These are phyloP conservation scores for Campopleginae sp. DNA, from an alignment of 2,888 invertebrate genomes.

Conservation along the genomic window DNA sequence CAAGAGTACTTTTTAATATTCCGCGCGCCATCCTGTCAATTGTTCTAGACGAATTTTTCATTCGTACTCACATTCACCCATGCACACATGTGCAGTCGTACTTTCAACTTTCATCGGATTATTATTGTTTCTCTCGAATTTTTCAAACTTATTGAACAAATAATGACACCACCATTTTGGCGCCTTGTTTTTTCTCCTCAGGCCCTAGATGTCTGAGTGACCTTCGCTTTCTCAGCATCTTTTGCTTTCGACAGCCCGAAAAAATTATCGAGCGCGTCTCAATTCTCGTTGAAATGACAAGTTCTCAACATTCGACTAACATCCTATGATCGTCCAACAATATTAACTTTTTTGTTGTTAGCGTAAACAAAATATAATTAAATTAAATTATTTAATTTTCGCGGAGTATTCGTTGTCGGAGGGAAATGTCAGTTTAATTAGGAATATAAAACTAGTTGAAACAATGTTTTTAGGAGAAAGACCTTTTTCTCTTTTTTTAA, in stretches of 20 bases:
- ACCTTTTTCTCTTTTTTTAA: background rate
- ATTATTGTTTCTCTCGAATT: background rate
- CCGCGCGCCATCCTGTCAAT: conserved; percentile 13
- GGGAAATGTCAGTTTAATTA: too few relatives aligned
- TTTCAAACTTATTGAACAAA: background rate
- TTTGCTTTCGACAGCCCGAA: too few relatives aligned
- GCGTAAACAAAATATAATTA: too few relatives aligned
- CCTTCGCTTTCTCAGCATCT: background rate
- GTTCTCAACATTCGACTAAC: too few relatives aligned
- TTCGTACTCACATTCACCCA: background rate
- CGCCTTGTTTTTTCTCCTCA: background rate
- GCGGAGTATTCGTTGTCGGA: too few relatives aligned
- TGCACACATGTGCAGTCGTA: background rate
- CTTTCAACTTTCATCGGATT: background rate
- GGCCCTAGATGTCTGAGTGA: background rate
- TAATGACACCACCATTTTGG: background rate
- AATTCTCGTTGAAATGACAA: too few relatives aligned
- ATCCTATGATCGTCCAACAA: too few relatives aligned
- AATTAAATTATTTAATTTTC: too few relatives aligned
- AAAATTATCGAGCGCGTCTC: too few relatives aligned
- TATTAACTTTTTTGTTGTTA: too few relatives aligned
- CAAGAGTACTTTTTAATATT: conserved; percentile 54
- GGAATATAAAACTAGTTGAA: too few relatives aligned
- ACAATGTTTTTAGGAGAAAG: too few relatives aligned
- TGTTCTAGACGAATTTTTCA: conserved; percentile 49